Conservation (phyloP, 23 tunicate species). For the Ciona savignyi region DNA sequence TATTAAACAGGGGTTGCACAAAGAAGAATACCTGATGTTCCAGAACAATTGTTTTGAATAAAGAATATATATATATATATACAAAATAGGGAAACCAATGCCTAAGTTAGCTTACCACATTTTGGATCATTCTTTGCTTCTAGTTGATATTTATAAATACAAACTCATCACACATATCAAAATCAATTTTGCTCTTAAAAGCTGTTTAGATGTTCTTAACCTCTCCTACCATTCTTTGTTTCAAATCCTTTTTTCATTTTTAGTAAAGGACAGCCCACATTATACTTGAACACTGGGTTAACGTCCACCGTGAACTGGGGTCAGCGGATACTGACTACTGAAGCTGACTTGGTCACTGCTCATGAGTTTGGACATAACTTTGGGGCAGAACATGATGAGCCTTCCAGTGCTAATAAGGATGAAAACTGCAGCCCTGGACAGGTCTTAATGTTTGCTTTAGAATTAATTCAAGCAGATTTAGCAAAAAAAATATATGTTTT, state of each 20-base stretch:
- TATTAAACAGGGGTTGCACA: no score
- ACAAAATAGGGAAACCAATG: no score
- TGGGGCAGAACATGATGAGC: slow-evolving; percentile 97
- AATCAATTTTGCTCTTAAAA: not conserved
- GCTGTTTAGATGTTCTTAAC: no score
- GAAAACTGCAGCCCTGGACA: slow-evolving; percentile 81
- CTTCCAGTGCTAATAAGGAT: not conserved
- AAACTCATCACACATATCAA: no score
- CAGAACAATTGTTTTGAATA: no score
- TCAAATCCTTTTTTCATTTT: not conserved
- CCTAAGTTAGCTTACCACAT: no score
- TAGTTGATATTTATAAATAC: no score
- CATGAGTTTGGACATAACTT: slow-evolving; percentile 99
- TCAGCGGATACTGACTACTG: slow-evolving; percentile 66
- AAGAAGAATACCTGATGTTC: no score
- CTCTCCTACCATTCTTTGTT: not conserved
- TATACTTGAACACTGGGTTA: slow-evolving; percentile 90
- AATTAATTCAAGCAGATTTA: no score
- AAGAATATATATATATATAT: no score
- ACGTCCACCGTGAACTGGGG: slow-evolving; percentile 95
- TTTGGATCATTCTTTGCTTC: no score
- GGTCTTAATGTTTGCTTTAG: slow-evolving; percentile 20
- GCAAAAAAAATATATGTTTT: no score
- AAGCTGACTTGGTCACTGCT: slow-evolving; percentile 97
- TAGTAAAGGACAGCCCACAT: not conserved